These are phyloP conservation scores for Vandiemenella viatica DNA, from an alignment of 2,888 invertebrate genomes.

Conservation along the genomic window DNA sequence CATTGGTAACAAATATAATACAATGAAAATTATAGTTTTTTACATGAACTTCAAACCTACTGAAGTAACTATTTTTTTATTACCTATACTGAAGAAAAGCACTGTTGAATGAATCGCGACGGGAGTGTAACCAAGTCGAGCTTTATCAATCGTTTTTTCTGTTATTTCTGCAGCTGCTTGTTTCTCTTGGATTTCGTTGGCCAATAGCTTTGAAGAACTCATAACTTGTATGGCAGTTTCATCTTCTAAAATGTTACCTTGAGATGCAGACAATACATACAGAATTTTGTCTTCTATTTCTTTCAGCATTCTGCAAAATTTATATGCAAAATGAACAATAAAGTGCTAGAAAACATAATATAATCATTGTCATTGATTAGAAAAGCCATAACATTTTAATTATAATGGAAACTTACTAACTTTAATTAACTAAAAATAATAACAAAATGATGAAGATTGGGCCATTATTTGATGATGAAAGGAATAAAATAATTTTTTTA, in stretches of 20 bases:
- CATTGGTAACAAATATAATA: too few species aligned
- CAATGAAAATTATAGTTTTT: too few species aligned
- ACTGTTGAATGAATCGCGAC: conserved; percentile 81
- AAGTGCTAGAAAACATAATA: too few species aligned
- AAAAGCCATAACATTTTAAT: too few species aligned
- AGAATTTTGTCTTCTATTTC: conserved; percentile 87
- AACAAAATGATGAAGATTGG: too few species aligned
- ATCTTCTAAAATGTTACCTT: conserved; percentile 75
- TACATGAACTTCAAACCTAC: too few species aligned
- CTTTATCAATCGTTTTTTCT: conserved; percentile 74
- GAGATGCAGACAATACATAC: conserved; percentile 52
- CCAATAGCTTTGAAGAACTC: conserved; percentile 75
- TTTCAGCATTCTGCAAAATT: conserved; percentile 54
- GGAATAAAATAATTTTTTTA: too few species aligned
- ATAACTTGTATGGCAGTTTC: conserved; percentile 79
- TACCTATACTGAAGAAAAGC: conserved; percentile 80
- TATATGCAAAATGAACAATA: conserved; percentile 16
- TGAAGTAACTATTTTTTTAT: too few species aligned
- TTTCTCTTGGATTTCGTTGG: conserved; percentile 84
- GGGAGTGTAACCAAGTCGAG: conserved; percentile 73
- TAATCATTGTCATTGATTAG: too few species aligned
- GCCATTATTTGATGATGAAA: too few species aligned
- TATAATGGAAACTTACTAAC: too few species aligned
- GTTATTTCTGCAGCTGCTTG: conserved; percentile 80
- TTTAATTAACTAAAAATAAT: too few species aligned